Evolutionary conservation across 2,888 invertebrate species (phyloP), one percentile per base, ranked within the genome.

Genomic region (Drosophila cognata): DNA sequence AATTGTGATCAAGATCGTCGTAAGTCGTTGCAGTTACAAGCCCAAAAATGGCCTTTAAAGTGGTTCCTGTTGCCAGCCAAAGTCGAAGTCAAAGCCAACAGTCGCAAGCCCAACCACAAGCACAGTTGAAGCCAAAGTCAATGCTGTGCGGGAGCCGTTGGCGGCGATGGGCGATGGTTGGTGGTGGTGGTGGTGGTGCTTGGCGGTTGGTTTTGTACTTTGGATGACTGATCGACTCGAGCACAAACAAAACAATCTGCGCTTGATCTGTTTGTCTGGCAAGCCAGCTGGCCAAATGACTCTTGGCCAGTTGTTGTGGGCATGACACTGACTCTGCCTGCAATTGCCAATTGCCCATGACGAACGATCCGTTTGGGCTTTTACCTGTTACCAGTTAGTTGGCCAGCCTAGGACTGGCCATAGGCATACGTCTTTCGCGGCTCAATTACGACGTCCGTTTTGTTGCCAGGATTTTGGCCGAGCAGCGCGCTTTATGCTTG

Each of bases 1-100:
- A 86, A 91, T 84, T 90, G 84, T 77, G 91, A 91, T 90, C 91
- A 88, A 90, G 91, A 90, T 89, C 87, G 83, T 71, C 71, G 74
- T 69, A 69, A 69, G 59, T 74, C 48, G 74, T 60, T 74, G 82
- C 79, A 77, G 57, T 81, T 78, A 68, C 74, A 73, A 79, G 70
- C 66, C 82, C 81, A 80, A 84, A 88, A 81, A 78, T 83, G 86
- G 84, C 68, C 86, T 88, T 88, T 80, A 85, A 62, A 77, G 76
- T 52, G 43, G 66, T 73, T 73, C 71, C 82, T 71, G 60, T 46
- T 52, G 38, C 58, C 50, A 58, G 57, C 31, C 57, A 51, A 67
- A 55, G 60, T 21, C 57, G 57, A 21, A 57, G 43, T 57, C 57
- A 43, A 57, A 57, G 57, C 57, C 53, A 58, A 52, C 55, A 66